Percentiles rank a stretch among this genome's conserved stretches.
Conservation (phyloP, 2,113 vertebrate species). For the Phoenicopterus ruber region DNA sequence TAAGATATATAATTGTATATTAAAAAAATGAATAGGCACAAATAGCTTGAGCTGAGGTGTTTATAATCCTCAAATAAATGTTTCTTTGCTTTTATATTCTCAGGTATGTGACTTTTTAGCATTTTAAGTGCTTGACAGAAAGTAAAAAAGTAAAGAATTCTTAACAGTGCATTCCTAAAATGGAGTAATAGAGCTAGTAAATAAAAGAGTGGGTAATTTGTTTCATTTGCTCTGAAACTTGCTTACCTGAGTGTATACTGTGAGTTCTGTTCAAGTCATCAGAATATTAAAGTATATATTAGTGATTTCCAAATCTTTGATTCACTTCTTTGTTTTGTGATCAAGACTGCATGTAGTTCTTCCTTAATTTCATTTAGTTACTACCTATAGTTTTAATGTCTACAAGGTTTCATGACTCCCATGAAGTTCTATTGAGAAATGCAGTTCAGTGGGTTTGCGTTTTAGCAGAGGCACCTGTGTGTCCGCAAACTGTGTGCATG, state of each 20-base stretch:
- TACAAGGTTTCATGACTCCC: not conserved
- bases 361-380: too few relatives aligned
- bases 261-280: not conserved
- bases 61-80: not conserved
- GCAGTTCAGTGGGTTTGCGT: not conserved
- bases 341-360: too few relatives aligned
- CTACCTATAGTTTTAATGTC: too few relatives aligned
- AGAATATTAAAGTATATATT: not conserved
- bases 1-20: not conserved
- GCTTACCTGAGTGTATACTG: not conserved
- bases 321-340: too few relatives aligned
- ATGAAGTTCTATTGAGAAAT: not conserved
- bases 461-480: not conserved
- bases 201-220: not conserved
- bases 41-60: not conserved
- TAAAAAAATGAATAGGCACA: not conserved
- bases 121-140: not conserved
- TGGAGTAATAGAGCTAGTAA: not conserved
- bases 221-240: not conserved
- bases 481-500: not conserved
- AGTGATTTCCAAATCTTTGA: too few relatives aligned
- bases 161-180: not conserved
- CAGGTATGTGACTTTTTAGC: not conserved
- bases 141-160: not conserved
- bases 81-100: not conserved